Base-by-base conservation (phyloP, 1,140 invertebrate genomes). In the Drosophila leontia region DNA sequence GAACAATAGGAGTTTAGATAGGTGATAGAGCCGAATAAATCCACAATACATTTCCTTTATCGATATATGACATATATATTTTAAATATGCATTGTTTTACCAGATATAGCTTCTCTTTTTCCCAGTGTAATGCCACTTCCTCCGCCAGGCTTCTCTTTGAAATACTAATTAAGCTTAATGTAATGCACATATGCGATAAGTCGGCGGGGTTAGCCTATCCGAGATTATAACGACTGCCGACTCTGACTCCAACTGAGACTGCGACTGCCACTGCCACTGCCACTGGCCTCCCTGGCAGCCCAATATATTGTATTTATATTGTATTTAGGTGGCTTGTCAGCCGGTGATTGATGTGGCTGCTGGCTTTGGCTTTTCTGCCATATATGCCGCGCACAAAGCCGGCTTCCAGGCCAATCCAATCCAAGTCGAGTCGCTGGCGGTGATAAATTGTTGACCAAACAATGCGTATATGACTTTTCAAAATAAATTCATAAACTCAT, bases 81-180 rank as follows among this genome's bases (percentile, higher is more conserved):
- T 29, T 29, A 29, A 29, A 29, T 29, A 6, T 29, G 26, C 26
- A 6, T 29, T 29, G 26, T 29, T 29, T 29, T 29, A 29, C 26
- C 6, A 29, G 26, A 29, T 29, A 29, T 7, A 19, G 9, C 5
- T 23, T 45, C 11, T n/a, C 35, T 34, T 53, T 60, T 37, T 60
- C 23, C 3, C 63, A 45, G 67, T 68, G 67, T 39, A 26, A 19
- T 17, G 34, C 48, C n/a, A 42, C 60, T 60, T 76, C 76, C 67
- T 60, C 56, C 32, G 35, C 56, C 61, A 62, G 47, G 51, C 57
- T 47, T 37, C 76, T 75, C 67, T 75, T 68, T 78, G 64, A 78
- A 84, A 80, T 75, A 87, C 83, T 87, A 87, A 87, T 87, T 87
- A 87, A 87, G 83, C 87, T 83, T 87, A 87, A 87, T 88, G 84